phyloP scores from a whole-genome alignment of 2,113 vertebrate species.

The Ellobius talpinus region DNA sequence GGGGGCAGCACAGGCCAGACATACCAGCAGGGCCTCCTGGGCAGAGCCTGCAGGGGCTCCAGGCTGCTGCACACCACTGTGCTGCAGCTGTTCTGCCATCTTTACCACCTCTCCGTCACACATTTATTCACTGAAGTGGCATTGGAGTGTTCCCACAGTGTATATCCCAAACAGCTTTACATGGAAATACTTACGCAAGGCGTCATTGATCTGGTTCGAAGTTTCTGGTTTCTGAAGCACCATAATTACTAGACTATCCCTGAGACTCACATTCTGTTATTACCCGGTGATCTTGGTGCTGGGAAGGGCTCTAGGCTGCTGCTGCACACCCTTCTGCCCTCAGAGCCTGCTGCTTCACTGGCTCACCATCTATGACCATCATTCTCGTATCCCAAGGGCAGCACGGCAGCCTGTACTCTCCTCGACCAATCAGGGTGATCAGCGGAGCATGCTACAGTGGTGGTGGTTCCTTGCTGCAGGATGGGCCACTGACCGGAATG shows the following conservation, averaged over 20 bases:
- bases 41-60: too few relatives aligned
- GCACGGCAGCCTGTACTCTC: not conserved
- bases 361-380: not conserved
- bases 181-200: too few relatives aligned
- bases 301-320: not conserved
- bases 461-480: not conserved
- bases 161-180: too few relatives aligned
- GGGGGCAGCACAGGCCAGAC: not conserved
- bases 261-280: not conserved
- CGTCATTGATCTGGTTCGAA: not conserved
- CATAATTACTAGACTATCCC: not conserved
- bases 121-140: too few relatives aligned
- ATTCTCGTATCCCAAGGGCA: not conserved
- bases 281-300: not conserved
- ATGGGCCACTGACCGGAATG: too few relatives aligned
- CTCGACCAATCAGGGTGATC: not conserved
- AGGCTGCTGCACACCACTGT: too few relatives aligned
- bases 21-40: not conserved
- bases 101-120: too few relatives aligned
- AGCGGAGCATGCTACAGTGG: not conserved
- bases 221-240: not conserved
- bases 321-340: not conserved
- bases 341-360: not conserved
- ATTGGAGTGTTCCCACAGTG: too few relatives aligned
- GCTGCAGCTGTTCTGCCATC: too few relatives aligned